A percentile compares a stretch with the other conserved stretches of the same genome.
phyloP scores from a whole-genome alignment of 2,888 invertebrate species.

The Eutolmus rufibarbis region DNA sequence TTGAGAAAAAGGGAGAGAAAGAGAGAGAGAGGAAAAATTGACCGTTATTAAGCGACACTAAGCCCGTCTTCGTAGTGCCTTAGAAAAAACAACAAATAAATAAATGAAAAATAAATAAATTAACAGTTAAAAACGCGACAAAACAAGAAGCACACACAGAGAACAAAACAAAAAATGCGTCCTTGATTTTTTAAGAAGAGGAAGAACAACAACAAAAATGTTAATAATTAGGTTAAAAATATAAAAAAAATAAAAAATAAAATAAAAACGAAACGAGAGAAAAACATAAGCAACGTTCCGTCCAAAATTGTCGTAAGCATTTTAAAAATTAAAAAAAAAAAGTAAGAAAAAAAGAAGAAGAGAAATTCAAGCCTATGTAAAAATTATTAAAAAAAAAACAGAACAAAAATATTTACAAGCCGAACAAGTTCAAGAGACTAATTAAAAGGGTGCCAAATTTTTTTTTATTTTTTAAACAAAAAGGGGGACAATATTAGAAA shows the following conservation, averaged over 20 bases:
- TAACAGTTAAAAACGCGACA: not conserved
- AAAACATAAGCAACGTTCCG: not conserved
- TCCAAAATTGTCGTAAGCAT: not conserved
- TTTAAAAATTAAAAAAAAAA: not conserved
- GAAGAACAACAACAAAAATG: not conserved
- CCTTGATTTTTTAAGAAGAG: not conserved
- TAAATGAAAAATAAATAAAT: not conserved
- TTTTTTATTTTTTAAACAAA: not conserved
- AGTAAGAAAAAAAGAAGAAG: not conserved
- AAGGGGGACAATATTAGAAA: not conserved
- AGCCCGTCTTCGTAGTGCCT: constrained; percentile 21
- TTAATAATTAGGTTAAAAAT: not conserved
- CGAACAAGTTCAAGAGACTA: not conserved
- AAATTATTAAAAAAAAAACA: not conserved
- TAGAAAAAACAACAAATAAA: not conserved
- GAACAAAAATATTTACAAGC: not conserved
- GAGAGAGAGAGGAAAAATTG: not conserved
- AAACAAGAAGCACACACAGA: not conserved
- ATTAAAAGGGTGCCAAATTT: not conserved
- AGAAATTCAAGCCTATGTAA: not conserved
- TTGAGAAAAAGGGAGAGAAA: not conserved
- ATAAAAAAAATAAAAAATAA: not conserved
- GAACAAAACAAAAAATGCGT: not conserved
- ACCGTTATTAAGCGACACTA: not conserved
- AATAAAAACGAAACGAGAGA: not conserved